Base-by-base conservation (phyloP, 2,797 vertebrate species). In the Falco columbarius region DNA sequence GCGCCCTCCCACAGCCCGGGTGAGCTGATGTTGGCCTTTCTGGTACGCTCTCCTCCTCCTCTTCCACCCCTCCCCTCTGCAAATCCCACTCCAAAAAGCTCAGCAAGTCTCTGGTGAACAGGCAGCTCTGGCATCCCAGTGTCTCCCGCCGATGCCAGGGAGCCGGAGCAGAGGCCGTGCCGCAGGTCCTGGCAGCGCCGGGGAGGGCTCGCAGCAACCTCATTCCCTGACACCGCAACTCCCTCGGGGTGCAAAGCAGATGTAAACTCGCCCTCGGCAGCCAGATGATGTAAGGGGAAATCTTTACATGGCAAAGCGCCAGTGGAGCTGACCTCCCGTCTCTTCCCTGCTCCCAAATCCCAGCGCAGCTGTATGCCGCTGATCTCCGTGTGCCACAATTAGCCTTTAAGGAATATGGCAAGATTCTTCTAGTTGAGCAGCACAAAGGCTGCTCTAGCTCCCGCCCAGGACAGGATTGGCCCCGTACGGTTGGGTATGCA, bases 241-340 rank as follows among this genome's bases (percentile, higher is more conserved):
- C 97, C 92, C 96, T 54, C 3, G 3, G 92, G 91, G 77, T 62
- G 71, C 71, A 93, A 86, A 92, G 93, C 89, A 95, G 91, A 93
- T 91, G 93, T 94, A 97, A 96, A 90, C 91, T 89, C 16, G 81
- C 79, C 90, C 84, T 95, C 82, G 10, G 96, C 96, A 91, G 95
- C 92, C 93, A 94, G 93, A 90, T 96, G 91, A 97, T 96, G 93
- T 90, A 95, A 97, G 75, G 95, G 95, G 93, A 96, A 95, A 97
- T 97, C 93, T 92, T 91, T 81, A 90, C 87, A 86, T 93, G 93
- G 94, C 96, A 86, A 85, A 85, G 85, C 0, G 89, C 94, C 93
- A 97, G 83, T 2, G 1, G 82, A 96, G 83, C 89, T 95, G 92
- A 95, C 95, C 95, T 95, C 88, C 90, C 8, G 24, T 93, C 93